Conservation (phyloP, 2,888 invertebrate genomes). For the Catonia carolina region DNA sequence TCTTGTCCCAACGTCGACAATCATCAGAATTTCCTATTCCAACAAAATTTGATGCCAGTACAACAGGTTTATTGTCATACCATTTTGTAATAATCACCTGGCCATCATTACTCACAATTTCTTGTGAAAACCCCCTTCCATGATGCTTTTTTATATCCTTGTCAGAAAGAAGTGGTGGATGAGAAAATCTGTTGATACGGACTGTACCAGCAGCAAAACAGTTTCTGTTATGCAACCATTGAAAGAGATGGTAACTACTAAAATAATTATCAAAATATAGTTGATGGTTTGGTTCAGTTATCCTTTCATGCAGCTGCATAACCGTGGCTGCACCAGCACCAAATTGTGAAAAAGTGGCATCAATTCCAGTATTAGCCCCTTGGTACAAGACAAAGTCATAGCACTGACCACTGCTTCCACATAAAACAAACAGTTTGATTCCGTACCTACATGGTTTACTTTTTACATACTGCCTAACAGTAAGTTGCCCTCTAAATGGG, state of each 20-base stretch:
- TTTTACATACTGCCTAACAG: slow-evolving; percentile 4
- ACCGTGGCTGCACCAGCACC: slow-evolving; percentile 4
- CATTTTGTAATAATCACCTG: slow-evolving; percentile 24
- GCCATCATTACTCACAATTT: slow-evolving; percentile 19
- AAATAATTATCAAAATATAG: slow-evolving; percentile 14
- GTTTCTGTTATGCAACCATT: slow-evolving; percentile 1
- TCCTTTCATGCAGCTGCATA: slow-evolving; percentile 3
- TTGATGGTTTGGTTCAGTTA: slow-evolving; percentile 10
- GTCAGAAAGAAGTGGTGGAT: slow-evolving; percentile 11
- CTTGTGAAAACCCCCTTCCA: slow-evolving; percentile 7
- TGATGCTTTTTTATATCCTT: not conserved
- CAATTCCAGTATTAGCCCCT: not conserved
- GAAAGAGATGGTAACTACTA: slow-evolving; percentile 7
- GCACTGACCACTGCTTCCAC: not conserved
- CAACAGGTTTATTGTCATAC: no score
- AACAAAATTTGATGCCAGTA: no score
- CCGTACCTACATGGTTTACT: slow-evolving; percentile 8
- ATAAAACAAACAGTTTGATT: not conserved
- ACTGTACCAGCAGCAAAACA: not conserved
- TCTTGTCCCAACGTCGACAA: slow-evolving; percentile 22
- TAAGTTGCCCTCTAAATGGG: slow-evolving; percentile 11
- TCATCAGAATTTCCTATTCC: slow-evolving; percentile 16
- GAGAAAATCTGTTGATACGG: slow-evolving; percentile 6
- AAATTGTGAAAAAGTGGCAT: not conserved
- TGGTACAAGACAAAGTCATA: slow-evolving; percentile 6